Evolutionary conservation across 1,140 invertebrate species (phyloP), one percentile per base, ranked within the genome.

Genomic region (Dinoponera quadriceps): DNA sequence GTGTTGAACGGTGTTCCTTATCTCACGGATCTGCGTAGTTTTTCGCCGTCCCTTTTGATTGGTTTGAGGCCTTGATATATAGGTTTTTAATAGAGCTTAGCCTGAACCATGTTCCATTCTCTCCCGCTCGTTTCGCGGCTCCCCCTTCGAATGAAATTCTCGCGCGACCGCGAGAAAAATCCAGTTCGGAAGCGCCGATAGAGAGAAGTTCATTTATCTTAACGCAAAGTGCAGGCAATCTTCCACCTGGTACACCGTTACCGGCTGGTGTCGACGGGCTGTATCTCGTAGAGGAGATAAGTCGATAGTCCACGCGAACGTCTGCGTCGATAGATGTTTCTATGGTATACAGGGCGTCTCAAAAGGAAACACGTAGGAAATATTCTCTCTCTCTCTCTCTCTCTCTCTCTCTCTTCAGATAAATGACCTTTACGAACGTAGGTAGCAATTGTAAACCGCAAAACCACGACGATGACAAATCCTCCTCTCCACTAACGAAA

Each of bases 211-310:
- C 55, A 60, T 66, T 71, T 82, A 75, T 87, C 59, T 77, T 54
- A 75, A 82, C 33, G 66, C 72, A 82, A 66, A 81, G 57, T 83
- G 51, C 54, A 29, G 72, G 59, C 59, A 85, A 78, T 87, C 78
- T 77, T 84, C 73, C 83, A 87, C 83, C 86, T 88, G 86, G 83
- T 75, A 69, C 86, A 88, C 83, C 83, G 86, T 88, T 88, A 88
- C 33, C 44, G 54, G 27, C 55, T 60, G 62, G 68, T 66, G 71
- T 75, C 71, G 65, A 84, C 83, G 83, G 63, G 44, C 62, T 33
- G 29, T 69, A 69, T 5, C 68, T 77, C n/a, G 59, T 54, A 2
- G 54, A 51, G 7, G 38, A 83, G 73, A 77, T 83, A 87, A 85
- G 54, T 71, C 69, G 33, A n/a, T n/a, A n/a, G 13, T 57, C 25